A percentile compares a stretch with the other conserved stretches of the same genome.
phyloP scores from a whole-genome alignment of 2,888 invertebrate species.

The Himalopsyche japonica region DNA sequence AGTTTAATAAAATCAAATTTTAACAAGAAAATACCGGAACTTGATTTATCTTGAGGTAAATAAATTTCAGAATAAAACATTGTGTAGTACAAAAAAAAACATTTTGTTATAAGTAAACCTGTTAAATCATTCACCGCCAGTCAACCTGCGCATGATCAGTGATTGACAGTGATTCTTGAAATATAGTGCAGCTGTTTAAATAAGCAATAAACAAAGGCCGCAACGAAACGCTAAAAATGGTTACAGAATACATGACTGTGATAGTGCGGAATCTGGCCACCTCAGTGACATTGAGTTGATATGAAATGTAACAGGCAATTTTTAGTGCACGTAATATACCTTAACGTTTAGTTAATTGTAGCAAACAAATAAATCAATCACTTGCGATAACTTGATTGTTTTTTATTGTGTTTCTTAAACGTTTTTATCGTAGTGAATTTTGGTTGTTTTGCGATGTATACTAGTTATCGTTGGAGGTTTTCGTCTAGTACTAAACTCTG shows the following conservation, averaged over 20 bases:
- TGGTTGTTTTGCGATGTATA: too few species aligned
- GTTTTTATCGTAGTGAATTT: neutral
- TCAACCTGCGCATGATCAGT: neutral
- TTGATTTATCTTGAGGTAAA: too few species aligned
- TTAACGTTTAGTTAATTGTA: neutral
- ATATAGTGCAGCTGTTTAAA: neutral
- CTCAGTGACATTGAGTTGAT: constrained; percentile 29
- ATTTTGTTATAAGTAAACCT: neutral
- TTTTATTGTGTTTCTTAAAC: neutral
- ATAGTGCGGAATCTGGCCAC: constrained; percentile 1
- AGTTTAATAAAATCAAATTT: too few species aligned
- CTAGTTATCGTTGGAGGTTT: too few species aligned
- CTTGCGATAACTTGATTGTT: neutral
- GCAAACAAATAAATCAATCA: constrained; percentile 37
- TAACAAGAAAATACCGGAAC: too few species aligned
- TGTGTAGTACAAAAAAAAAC: too few species aligned
- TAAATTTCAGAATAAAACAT: too few species aligned
- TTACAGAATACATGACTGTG: neutral
- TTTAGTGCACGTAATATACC: neutral
- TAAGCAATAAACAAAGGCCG: neutral
- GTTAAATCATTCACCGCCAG: neutral
- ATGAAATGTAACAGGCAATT: constrained; percentile 15
- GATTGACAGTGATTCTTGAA: neutral
- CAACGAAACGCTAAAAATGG: neutral
- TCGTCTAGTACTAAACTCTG: too few species aligned